phyloP scores from a whole-genome alignment of 2,797 vertebrate species.

The Scomberomorus guttatus region DNA sequence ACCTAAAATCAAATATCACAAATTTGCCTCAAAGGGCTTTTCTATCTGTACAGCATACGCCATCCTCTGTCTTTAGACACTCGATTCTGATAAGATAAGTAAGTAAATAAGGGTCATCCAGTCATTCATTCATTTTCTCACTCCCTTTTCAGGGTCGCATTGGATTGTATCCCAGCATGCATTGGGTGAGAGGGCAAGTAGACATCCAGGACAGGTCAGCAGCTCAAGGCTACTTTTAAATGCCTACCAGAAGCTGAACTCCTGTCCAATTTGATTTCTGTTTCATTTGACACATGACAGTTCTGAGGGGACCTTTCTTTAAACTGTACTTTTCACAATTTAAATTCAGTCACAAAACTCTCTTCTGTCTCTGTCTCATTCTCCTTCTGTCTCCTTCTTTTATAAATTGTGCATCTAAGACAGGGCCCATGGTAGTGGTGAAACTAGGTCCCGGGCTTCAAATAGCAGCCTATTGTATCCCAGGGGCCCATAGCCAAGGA shows the following conservation, averaged over 20 bases:
- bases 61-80: too few relatives aligned
- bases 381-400: constrained; percentile 62
- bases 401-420: constrained; percentile 81
- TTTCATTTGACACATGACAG: constrained; percentile 5
- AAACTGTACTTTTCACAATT: constrained; percentile 39
- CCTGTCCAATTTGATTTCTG: constrained; percentile 13
- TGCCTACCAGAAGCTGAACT: neutral
- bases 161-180: constrained; percentile 2
- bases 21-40: too few relatives aligned
- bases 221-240: neutral
- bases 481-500: constrained; percentile 67
- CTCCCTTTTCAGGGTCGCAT: neutral
- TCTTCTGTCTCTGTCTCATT: constrained; percentile 20
- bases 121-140: neutral
- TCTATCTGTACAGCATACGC: too few relatives aligned
- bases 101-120: neutral
- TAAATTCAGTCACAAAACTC: constrained; percentile 39
- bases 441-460: constrained; percentile 82
- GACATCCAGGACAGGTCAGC: neutral
- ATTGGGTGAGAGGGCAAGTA: neutral
- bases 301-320: constrained; percentile 15
- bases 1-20: too few relatives aligned
- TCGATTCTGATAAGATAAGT: too few relatives aligned
- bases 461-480: constrained; percentile 80
- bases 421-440: constrained; percentile 63